Base-by-base conservation (phyloP, 2,888 invertebrate species). In the Tubulanus polymorphus region DNA sequence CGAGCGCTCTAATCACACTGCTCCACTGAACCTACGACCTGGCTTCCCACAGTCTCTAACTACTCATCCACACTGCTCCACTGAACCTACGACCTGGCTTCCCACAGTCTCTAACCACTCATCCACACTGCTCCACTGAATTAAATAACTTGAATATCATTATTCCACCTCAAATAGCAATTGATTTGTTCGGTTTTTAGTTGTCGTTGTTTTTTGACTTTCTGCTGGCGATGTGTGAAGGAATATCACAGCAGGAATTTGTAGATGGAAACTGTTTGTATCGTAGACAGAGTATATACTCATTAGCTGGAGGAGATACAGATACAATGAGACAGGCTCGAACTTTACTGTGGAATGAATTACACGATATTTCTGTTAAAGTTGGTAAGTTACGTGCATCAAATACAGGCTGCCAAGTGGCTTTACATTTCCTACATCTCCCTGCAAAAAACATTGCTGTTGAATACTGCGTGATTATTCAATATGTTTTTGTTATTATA, bases 131-230 rank as follows among this genome's bases (percentile, higher is more conserved):
- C n/a, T n/a, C n/a, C n/a, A n/a, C n/a, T n/a, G n/a, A n/a, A n/a
- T n/a, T n/a, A n/a, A n/a, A n/a, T n/a, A n/a, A n/a, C n/a, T n/a
- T n/a, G n/a, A n/a, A n/a, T n/a, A n/a, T n/a, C n/a, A n/a, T n/a
- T n/a, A n/a, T n/a, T n/a, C n/a, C n/a, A n/a, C n/a, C n/a, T n/a
- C n/a, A n/a, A n/a, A n/a, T n/a, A n/a, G n/a, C n/a, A n/a, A n/a
- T n/a, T n/a, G n/a, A n/a, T n/a, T n/a, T 32, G n/a, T 32, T 32
- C 20, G 37, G 12, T 41, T 68, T 73, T 20, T 68, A 83, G 82
- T 67, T 83, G 15, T 83, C 83, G 0, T 62, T 83, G 25, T 83
- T 80, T 68, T 83, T 82, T 70, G 83, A 83, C 68, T 71, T 83
- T 47, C 65, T 83, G 62, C 61, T 80, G 53, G 77, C 82, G 1